Conservation (phyloP, 2,113 vertebrate species). For the Varanus salvator region DNA sequence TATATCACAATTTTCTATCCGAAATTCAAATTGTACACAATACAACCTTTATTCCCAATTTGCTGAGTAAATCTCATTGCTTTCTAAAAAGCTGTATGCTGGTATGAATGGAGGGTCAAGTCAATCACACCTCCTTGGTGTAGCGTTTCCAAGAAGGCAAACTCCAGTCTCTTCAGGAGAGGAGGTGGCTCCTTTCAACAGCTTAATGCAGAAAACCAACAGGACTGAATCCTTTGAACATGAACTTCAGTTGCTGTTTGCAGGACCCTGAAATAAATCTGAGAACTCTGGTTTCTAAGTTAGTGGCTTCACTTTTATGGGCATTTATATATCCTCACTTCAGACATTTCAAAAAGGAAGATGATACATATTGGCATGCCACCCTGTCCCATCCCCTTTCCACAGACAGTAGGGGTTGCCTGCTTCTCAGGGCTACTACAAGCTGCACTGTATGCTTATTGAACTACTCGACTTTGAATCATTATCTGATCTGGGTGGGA, state of each 20-base stretch:
- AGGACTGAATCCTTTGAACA: constrained; percentile 30
- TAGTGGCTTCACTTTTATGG: constrained; percentile 22
- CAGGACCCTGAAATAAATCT: constrained; percentile 28
- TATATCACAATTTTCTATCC: too few species aligned
- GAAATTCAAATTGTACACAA: too few species aligned
- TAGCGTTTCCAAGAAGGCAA: constrained; percentile 14
- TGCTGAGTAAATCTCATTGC: neutral
- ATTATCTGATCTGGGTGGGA: constrained; percentile 34
- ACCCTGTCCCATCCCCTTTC: neutral
- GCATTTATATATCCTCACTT: neutral
- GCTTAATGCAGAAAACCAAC: constrained; percentile 35
- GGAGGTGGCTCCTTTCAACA: constrained; percentile 35
- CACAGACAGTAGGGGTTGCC: neutral
- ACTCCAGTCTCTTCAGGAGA: constrained; percentile 44
- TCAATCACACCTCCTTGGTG: neutral
- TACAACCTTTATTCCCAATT: too few species aligned
- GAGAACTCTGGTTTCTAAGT: constrained; percentile 13
- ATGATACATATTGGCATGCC: neutral
- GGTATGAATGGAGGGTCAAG: neutral
- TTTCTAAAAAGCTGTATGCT: neutral
- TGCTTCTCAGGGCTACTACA: constrained; percentile 33
- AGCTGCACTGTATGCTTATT: constrained; percentile 11
- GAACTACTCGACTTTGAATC: constrained; percentile 33
- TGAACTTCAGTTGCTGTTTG: constrained; percentile 15
- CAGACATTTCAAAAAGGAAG: neutral